Evolutionary conservation across 2,113 vertebrate genomes (phyloP), one percentile per base, ranked within the genome.

Genomic region (Silurus meridionalis): DNA sequence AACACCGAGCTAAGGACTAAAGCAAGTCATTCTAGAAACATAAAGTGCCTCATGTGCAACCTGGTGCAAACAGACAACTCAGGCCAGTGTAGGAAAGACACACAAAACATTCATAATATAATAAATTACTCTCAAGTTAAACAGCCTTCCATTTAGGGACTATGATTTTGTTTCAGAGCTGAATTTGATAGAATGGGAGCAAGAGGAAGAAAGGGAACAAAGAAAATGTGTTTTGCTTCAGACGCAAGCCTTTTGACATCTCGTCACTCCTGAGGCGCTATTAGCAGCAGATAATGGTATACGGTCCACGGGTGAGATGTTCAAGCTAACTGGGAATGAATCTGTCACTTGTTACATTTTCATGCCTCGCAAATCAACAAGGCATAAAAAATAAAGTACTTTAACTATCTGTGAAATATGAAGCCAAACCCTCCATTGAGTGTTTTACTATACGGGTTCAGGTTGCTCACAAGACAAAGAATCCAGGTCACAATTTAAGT

Each of bases 191-290:
- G 48, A 80, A 82, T 72, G 48, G 74, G 66, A 61, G 80, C 67
- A 83, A 66, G 74, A 87, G 71, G 37, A 71, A 66, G 50, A 48
- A 66, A 61, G 53, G 25, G 48, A 25, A 78, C 50, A 28, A 79
- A 78, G 75, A 25, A 57, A 57, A 57, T 25, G 28, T 74, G 46
- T 75, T 78, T 52, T 14, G 17, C n/a, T 66, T 28, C 46, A 53
- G 23, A 84, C 37, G 37, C n/a, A 37, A 66, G 52, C 60, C 63
- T 78, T 63, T 7, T 66, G 83, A 78, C 72, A 85, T 84, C 37
- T 21, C 4, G 50, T 57, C 61, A 79, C 11, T 57, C 77, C 74
- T 67, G 25, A n/a, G 58, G 15, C 63, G 60, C 48, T 57, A 52
- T 53, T 48, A 57, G 85, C 37, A 66, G 69, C 80, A 66, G 48